Evolutionary conservation across 2,797 vertebrate species (phyloP).

Genomic region (Margarornis squamiger): DNA sequence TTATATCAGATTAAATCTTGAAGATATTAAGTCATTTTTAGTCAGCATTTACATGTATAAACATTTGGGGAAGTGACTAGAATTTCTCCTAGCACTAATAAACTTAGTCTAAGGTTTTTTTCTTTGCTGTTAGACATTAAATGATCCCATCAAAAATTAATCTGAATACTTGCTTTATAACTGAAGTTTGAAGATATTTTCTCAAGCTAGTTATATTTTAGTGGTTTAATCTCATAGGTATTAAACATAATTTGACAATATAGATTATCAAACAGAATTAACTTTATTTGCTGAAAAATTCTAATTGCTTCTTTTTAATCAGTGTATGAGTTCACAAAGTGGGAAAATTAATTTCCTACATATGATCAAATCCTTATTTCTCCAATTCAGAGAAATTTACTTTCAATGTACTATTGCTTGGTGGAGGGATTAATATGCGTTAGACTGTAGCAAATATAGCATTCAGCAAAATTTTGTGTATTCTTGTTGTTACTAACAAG

Average conservation of each 20-base stretch:
- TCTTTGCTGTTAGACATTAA: neutral
- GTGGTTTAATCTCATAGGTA: neutral
- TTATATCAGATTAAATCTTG: neutral
- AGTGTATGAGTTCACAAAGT: neutral
- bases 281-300: slow-evolving; percentile 1
- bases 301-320: neutral
- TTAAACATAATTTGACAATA: neutral
- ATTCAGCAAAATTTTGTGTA: neutral
- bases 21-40: neutral
- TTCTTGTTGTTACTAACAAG: neutral
- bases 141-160: neutral
- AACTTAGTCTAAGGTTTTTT: neutral
- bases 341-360: neutral
- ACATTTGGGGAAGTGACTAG: neutral
- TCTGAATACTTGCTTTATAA: neutral
- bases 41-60: neutral
- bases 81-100: neutral
- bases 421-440: neutral
- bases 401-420: neutral
- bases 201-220: neutral
- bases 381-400: neutral
- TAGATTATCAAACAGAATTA: neutral
- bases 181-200: neutral
- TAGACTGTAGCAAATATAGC: neutral
- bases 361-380: neutral